Evolutionary conservation across 2,888 invertebrate species (phyloP), one percentile per base, ranked within the genome.

Genomic region (Smittia sp.): DNA sequence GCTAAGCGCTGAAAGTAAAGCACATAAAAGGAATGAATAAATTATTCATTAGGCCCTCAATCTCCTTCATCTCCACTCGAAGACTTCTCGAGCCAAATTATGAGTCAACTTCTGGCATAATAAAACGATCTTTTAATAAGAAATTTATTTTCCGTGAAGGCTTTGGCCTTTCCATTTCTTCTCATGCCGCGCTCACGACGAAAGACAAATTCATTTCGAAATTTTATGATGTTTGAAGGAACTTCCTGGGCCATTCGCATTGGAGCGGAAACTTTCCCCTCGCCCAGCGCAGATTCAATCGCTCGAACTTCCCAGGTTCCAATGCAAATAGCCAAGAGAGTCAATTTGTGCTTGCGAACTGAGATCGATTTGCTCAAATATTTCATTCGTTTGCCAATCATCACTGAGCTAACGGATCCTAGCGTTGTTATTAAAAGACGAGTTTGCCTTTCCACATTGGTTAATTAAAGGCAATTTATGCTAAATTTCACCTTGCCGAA

Each of bases 91-190:
- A 58, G 13, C 22, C 58, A n/a, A 58, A 58, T 58, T 58, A 58
- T 58, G 58, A 58, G 18, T 58, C 7, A 25, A 63, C 27, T 63
- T 27, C 63, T 24, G 4, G 25, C n/a, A 63, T 63, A 63, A 63
- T 25, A 63, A 63, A 63, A 63, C 20, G 63, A 62, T 54, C 32
- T 72, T 72, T 38, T 54, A 72, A 72, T 72, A 72, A 52, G 39
- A 69, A 69, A 69, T 69, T 69, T 69, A 69, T 69, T 69, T 69
- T 27, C 69, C 69, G 69, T 69, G 32, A 69, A 69, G 18, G 58
- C 58, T 58, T 58, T 58, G 7, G 20, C 22, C 58, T 58, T n/a
- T 46, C 9, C 46, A 15, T 58, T 11, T 15, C 58, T 18, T 58
- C 18, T 22, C n/a, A 22, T 4, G 58, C 2, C 58, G 18, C 58